phyloP scores from a whole-genome alignment of 2,888 invertebrate genomes.

The Ochropleura leucogaster region DNA sequence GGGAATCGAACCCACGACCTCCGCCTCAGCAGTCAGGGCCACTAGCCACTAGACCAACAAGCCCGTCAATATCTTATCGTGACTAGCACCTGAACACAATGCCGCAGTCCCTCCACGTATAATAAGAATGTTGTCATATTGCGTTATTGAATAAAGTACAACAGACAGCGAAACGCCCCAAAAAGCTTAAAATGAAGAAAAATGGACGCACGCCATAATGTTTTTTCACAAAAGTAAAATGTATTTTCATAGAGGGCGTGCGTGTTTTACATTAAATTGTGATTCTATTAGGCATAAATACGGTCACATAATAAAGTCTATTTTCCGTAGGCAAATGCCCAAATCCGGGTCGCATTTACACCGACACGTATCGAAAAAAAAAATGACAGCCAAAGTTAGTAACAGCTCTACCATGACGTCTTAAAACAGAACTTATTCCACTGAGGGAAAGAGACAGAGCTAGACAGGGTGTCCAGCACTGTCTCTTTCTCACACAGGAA shows the following conservation, averaged over 20 bases:
- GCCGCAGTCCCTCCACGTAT: neutral
- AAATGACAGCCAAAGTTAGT: neutral
- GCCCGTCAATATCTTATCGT: too few relatives aligned
- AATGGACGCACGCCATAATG: conserved; percentile 53
- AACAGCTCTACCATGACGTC: too few relatives aligned
- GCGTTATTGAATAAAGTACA: conserved; percentile 40
- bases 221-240: conserved; percentile 54
- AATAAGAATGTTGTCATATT: conserved; percentile 1
- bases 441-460: too few relatives aligned
- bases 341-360: conserved; percentile 63
- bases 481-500: too few relatives aligned
- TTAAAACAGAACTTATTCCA: too few relatives aligned
- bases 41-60: too few relatives aligned
- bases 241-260: conserved; percentile 54
- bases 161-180: conserved; percentile 28
- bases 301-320: conserved; percentile 73
- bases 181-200: conserved; percentile 59
- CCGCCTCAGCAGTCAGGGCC: too few relatives aligned
- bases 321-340: conserved; percentile 69
- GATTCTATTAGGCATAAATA: conserved; percentile 71
- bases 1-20: too few relatives aligned
- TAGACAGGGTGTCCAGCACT: too few relatives aligned
- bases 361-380: conserved; percentile 35
- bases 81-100: neutral
- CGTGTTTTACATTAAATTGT: conserved; percentile 63